A percentile compares a stretch with the other conserved stretches of the same genome.
phyloP scores from a whole-genome alignment of 2,113 vertebrate species.

The Planiliza haematocheilus region DNA sequence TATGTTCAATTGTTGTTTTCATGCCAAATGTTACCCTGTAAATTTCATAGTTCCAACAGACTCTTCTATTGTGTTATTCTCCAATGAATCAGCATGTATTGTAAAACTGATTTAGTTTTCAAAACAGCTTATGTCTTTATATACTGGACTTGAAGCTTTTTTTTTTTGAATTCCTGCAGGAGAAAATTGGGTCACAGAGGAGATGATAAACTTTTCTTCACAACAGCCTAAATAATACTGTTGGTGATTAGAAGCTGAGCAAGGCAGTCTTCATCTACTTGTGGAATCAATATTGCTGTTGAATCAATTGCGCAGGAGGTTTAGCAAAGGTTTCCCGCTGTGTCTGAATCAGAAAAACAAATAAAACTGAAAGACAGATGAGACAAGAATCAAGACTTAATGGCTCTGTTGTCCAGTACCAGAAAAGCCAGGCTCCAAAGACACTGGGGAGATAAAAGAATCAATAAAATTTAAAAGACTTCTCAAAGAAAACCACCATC shows the following conservation, averaged over 20 bases:
- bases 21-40: constrained; percentile 23
- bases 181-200: constrained; percentile 35
- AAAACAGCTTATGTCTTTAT: constrained; percentile 18
- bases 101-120: constrained; percentile 24
- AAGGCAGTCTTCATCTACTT: constrained; percentile 25
- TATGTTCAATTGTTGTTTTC: constrained; percentile 30
- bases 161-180: constrained; percentile 23
- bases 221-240: constrained; percentile 53
- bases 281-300: constrained; percentile 60
- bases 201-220: constrained; percentile 49
- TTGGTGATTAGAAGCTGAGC: constrained; percentile 31
- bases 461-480: constrained; percentile 44
- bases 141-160: constrained; percentile 29
- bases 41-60: constrained; percentile 18
- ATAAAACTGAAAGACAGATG: constrained; percentile 58
- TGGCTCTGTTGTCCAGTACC: constrained; percentile 17
- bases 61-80: constrained; percentile 5
- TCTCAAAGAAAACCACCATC: constrained; percentile 12
- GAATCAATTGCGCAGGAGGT: constrained; percentile 55
- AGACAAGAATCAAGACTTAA: constrained; percentile 50
- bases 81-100: neutral
- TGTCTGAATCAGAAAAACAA: constrained; percentile 57
- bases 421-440: constrained; percentile 21
- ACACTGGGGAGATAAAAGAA: constrained; percentile 45
- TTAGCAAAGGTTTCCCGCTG: constrained; percentile 59